Conservation (phyloP, 2,113 vertebrate species). For the Cryptomyrus ogoouensis region DNA sequence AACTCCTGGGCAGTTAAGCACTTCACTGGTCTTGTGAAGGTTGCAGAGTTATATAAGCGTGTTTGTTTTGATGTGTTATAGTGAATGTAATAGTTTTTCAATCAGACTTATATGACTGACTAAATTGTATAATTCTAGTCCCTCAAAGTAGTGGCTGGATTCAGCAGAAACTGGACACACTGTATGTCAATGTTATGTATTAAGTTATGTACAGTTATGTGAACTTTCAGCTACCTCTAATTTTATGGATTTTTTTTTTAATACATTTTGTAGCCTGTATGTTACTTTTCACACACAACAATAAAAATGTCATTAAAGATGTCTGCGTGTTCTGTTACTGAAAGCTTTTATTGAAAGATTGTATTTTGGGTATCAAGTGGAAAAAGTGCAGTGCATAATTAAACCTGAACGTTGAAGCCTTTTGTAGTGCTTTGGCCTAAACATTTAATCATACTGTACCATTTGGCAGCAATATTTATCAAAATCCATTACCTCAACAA, state of each 20-base stretch:
- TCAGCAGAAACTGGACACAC: neutral
- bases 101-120: neutral
- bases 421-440: neutral
- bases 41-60: neutral
- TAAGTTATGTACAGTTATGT: neutral
- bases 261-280: neutral
- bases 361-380: neutral
- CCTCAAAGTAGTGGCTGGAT: neutral
- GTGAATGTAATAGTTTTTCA: neutral
- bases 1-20: neutral
- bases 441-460: neutral
- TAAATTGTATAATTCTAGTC: neutral
- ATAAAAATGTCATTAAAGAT: slow-evolving; percentile 9
- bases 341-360: neutral
- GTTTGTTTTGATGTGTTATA: neutral
- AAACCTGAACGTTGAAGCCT: neutral
- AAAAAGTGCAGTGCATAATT: neutral
- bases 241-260: neutral
- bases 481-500: neutral
- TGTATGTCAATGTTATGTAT: neutral
- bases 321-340: slow-evolving; percentile 2
- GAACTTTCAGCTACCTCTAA: neutral
- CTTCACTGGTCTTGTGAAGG: neutral
- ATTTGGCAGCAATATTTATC: neutral
- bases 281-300: neutral